Evolutionary conservation across 2,113 vertebrate genomes (phyloP).

Genomic region (Nanorana parkeri): DNA sequence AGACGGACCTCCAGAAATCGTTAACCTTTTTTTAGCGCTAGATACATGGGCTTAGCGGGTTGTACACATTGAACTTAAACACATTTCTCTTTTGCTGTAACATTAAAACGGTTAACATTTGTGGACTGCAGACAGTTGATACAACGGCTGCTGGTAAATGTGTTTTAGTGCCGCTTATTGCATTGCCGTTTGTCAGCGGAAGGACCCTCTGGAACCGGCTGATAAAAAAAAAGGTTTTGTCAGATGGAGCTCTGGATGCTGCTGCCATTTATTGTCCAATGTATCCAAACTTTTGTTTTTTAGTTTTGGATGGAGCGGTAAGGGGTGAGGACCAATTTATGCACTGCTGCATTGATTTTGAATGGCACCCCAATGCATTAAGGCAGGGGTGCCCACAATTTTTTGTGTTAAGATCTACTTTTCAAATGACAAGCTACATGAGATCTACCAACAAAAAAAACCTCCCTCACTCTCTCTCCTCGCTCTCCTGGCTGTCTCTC

Average conservation of each 20-base stretch:
- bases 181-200: conserved; percentile 23
- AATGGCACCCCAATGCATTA: too few species aligned
- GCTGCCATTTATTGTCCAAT: too few species aligned
- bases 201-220: conserved; percentile 23
- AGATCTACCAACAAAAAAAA: too few species aligned
- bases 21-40: conserved; percentile 39
- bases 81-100: not conserved
- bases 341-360: too few species aligned
- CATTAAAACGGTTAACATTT: not conserved
- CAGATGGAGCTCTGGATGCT: not conserved
- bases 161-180: conserved; percentile 5
- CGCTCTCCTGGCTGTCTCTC: too few species aligned
- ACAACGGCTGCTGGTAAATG: conserved; percentile 1
- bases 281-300: too few species aligned
- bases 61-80: not conserved
- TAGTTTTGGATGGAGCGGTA: too few species aligned
- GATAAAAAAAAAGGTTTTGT: conserved; percentile 16
- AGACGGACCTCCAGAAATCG: conserved; percentile 47
- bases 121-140: not conserved
- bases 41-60: not conserved
- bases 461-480: too few species aligned
- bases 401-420: too few species aligned
- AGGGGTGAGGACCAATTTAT: too few species aligned
- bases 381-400: too few species aligned
- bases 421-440: too few species aligned